Base-by-base conservation (phyloP, 2,888 invertebrate genomes). In the Pandemis cinnamomeana region DNA sequence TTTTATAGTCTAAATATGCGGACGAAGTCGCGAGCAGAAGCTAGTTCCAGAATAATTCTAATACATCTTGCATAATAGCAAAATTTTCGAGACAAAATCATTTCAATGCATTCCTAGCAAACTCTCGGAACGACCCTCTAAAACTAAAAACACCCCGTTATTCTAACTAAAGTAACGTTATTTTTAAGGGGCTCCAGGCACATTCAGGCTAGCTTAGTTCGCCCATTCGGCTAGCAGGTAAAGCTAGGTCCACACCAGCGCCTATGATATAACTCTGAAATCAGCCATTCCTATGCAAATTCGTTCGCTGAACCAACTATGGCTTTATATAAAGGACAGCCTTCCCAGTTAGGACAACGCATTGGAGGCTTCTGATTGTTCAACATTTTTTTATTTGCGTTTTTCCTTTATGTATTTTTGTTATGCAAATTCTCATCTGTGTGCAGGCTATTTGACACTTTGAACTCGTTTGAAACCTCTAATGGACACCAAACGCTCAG, bases 201-300 rank as follows among this genome's bases (percentile, higher is more conserved):
- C 71, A 71, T 74, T 73, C 60, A 53, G 58, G 74, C 46, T 42
- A 41, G 67, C 67, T 53, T 27, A 44, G 44, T 15, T 15, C 20
- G 13, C 51, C 46, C 51, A n/a, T 51, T 58, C 63, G 46, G 68
- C 44, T 63, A 36, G 61, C 72, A 72, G 69, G 72, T 72, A 71
- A 72, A 67, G 74, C 74, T 71, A 74, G 74, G 71, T 71, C 74
- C 74, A 74, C 74, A 74, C 71, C 55, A 61, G 64, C 67, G 73
- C 70, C 74, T 74, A 74, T 74, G 74, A 71, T 74, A 74, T 76
- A 76, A 76, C 74, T 68, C 73, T 66, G 69, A 75, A 76, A 76
- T 76, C 74, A 76, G 66, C 76, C 74, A 71, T 76, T 76, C 74
- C 70, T 76, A 76, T 76, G 76, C 71, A 75, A 72, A 76, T 76